Percentiles rank a stretch among this genome's conserved stretches.
Evolutionary conservation across 2,797 vertebrate genomes (phyloP).

Genomic region (Rhadinocentrus ornatus): DNA sequence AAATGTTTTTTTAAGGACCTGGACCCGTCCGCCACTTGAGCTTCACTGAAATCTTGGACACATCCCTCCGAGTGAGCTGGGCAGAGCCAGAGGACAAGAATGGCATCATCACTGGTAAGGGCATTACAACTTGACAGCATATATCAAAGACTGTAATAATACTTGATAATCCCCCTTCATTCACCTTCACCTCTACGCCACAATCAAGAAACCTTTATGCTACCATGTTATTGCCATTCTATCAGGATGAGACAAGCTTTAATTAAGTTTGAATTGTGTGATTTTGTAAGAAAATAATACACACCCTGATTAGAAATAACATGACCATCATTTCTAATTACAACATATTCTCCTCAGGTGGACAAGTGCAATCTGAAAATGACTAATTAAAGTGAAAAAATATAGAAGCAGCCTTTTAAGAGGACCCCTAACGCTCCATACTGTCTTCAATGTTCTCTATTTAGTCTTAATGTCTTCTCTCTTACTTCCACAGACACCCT

Average conservation of each 20-base stretch:
- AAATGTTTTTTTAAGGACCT: slow-evolving; percentile 84
- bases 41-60: slow-evolving; percentile 96
- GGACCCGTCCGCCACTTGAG: slow-evolving; percentile 91
- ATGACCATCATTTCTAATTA: slow-evolving; percentile 12
- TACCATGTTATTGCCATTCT: slow-evolving; percentile 9
- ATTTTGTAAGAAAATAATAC: slow-evolving; percentile 12
- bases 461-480: slow-evolving; percentile 8
- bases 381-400: slow-evolving; percentile 5
- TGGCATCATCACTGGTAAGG: slow-evolving; percentile 90
- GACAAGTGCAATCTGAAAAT: slow-evolving; percentile 12
- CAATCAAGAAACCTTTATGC: slow-evolving; percentile 20
- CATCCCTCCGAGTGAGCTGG: slow-evolving; percentile 95
- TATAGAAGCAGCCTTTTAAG: slow-evolving; percentile 3
- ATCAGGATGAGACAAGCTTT: slow-evolving; percentile 10
- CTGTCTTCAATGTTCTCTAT: slow-evolving; percentile 18
- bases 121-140: not conserved
- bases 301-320: slow-evolving; percentile 7
- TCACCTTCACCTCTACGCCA: not conserved
- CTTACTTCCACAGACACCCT: slow-evolving; percentile 15
- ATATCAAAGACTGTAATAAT: not conserved
- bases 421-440: slow-evolving; percentile 8
- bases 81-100: slow-evolving; percentile 93
- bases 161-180: not conserved
- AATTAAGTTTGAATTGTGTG: slow-evolving; percentile 12
- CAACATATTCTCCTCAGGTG: slow-evolving; percentile 14